These are phyloP conservation scores for Mobula birostris DNA, from an alignment of 2,113 vertebrate genomes.

Conservation along the genomic window DNA sequence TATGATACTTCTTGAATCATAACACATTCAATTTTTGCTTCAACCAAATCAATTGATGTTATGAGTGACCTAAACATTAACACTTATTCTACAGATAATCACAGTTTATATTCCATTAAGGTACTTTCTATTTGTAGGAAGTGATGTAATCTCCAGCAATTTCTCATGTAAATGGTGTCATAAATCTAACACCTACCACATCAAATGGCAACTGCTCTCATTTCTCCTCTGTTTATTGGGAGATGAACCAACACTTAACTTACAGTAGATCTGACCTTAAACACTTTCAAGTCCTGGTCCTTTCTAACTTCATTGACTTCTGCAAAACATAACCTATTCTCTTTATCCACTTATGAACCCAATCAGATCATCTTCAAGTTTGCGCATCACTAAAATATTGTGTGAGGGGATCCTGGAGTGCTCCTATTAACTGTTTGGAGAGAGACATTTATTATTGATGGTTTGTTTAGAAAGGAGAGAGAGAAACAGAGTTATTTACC, in stretches of 20 bases:
- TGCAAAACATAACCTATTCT: not conserved
- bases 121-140: not conserved
- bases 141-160: not conserved
- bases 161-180: too few relatives aligned
- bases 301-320: not conserved
- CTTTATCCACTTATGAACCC: not conserved
- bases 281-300: not conserved
- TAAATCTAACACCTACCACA: not conserved
- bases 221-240: not conserved
- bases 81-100: not conserved
- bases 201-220: not conserved
- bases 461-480: too few relatives aligned
- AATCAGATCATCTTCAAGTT: not conserved
- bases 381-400: not conserved
- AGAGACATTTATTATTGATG: too few relatives aligned
- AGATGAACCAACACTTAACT: not conserved
- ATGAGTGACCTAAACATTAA: not conserved
- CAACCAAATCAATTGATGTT: not conserved
- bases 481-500: too few relatives aligned
- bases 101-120: not conserved
- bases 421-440: too few relatives aligned
- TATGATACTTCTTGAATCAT: not conserved
- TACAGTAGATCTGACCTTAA: not conserved
- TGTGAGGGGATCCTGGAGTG: too few relatives aligned
- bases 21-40: not conserved